Evolutionary conservation across 2,888 invertebrate species (phyloP).

Genomic region (Leptinotarsa peninsularis): DNA sequence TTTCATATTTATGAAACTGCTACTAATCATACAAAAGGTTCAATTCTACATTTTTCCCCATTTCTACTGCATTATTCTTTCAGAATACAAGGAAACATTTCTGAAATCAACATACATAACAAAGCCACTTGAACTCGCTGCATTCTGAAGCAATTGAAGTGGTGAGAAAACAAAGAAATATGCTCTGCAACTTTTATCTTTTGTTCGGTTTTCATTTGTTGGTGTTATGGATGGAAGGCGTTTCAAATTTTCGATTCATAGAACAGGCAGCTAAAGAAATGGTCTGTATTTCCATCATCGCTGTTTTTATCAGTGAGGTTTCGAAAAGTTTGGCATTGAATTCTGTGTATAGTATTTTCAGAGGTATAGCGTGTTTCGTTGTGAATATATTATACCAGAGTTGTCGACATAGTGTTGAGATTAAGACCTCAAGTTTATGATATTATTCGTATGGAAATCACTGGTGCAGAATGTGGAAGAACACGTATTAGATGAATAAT

Average conservation of each 20-base stretch:
- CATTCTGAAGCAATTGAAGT: not conserved
- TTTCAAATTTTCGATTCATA: not conserved
- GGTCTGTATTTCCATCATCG: not conserved
- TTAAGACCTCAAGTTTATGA: not conserved
- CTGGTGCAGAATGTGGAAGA: no score
- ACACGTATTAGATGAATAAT: no score
- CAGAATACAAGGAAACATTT: not conserved
- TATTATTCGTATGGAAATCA: not conserved
- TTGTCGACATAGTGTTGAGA: not conserved
- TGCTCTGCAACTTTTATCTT: not conserved
- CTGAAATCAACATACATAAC: not conserved
- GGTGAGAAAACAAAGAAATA: not conserved
- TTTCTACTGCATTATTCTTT: not conserved
- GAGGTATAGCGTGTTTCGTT: not conserved
- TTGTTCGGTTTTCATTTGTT: not conserved
- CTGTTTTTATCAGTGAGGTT: not conserved
- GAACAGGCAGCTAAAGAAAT: not conserved
- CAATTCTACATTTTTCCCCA: not conserved
- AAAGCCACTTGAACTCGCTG: conserved; percentile 8
- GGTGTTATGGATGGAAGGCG: not conserved
- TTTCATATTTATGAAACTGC: no score
- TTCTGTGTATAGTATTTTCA: not conserved
- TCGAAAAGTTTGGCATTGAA: not conserved
- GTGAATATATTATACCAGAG: not conserved
- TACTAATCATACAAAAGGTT: no score